Evolutionary conservation across 2,888 invertebrate genomes (phyloP), one percentile per base, ranked within the genome.

Genomic region (Allophyes oxyacanthae): DNA sequence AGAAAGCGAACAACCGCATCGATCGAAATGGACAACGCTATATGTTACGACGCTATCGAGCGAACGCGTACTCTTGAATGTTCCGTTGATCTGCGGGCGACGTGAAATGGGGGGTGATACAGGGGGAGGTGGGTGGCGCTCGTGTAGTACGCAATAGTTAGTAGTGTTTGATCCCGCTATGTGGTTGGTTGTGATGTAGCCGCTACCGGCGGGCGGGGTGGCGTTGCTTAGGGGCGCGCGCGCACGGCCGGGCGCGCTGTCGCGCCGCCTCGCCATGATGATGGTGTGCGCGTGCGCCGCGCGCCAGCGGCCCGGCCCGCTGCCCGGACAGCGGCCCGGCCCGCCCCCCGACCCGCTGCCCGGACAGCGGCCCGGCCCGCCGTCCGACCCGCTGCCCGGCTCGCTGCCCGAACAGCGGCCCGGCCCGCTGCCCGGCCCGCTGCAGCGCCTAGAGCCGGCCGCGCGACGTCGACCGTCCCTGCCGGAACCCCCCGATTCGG

Each of bases 221-320:
- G 1, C 4, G 4, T 13, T 8, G 7, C 9, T 28, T 8, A 5
- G 2, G 36, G 36, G 28, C 5, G 26, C 11, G 25, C 7, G 40
- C 13, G 38, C 9, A 32, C 1, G 20, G 37, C n/a, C 14, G 36
- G 40, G 38, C 44, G 64, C 42, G 43, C 66, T 48, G 40, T 15
- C 38, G 0, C 61, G 58, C 34, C 60, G 67, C 33, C 30, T 67
- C 0, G 67, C 61, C n/a, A 0, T 48, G 28, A 4, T 45, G 1
- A 1, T 67, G 51, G 25, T 37, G 6, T 59, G 67, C 44, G 68
- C 61, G 8, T 60, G 67, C 43, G 36, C 42, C 8, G 44, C 44
- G 9, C 25, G 25, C 28, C 30, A 0, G 2, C 28, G 7, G 4
- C 5, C 7, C 4, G 7, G 4, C 5, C 28, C 28, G 20, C 26